Evolutionary conservation across 1,140 invertebrate species (phyloP).

Genomic region (Dryas iulia): DNA sequence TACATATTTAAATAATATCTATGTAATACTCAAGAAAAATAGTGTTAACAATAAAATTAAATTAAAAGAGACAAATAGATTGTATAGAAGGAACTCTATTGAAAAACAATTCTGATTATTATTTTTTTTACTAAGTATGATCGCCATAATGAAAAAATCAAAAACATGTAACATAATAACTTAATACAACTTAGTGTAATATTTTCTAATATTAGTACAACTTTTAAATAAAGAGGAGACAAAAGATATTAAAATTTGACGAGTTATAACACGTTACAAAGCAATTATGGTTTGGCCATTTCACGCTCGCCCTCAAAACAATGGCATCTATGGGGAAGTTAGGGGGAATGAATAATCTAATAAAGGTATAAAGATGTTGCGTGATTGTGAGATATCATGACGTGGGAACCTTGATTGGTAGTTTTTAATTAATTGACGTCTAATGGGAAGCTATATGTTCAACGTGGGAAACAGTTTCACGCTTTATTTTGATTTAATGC

Average conservation of each 20-base stretch:
- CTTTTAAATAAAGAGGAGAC: not conserved
- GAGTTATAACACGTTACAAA: constrained; percentile 45
- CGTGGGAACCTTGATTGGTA: constrained; percentile 76
- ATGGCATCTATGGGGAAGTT: constrained; percentile 37
- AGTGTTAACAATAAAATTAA: too few species aligned
- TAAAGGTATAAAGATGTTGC: constrained; percentile 77
- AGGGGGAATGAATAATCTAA: constrained; percentile 60
- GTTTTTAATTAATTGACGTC: constrained; percentile 69
- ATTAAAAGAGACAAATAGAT: too few species aligned
- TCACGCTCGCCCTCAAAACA: constrained; percentile 74
- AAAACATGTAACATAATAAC: too few species aligned
- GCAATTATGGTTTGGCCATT: constrained; percentile 61
- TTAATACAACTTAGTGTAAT: too few species aligned
- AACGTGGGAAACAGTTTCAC: constrained; percentile 52
- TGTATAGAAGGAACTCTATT: too few species aligned
- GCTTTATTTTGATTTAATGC: constrained; percentile 23
- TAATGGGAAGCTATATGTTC: constrained; percentile 41
- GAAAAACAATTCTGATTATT: too few species aligned
- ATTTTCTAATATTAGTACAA: constrained; percentile 5
- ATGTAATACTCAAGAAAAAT: too few species aligned
- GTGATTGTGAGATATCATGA: constrained; percentile 73
- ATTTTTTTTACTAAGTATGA: too few species aligned
- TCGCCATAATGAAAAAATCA: too few species aligned
- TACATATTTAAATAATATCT: too few species aligned
- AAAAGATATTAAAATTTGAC: constrained; percentile 32